Evolutionary conservation across 64 coral and sea anemone genomes (phyloP), one percentile per base, ranked within the genome.

Genomic region (Cladopsammia gracilis): DNA sequence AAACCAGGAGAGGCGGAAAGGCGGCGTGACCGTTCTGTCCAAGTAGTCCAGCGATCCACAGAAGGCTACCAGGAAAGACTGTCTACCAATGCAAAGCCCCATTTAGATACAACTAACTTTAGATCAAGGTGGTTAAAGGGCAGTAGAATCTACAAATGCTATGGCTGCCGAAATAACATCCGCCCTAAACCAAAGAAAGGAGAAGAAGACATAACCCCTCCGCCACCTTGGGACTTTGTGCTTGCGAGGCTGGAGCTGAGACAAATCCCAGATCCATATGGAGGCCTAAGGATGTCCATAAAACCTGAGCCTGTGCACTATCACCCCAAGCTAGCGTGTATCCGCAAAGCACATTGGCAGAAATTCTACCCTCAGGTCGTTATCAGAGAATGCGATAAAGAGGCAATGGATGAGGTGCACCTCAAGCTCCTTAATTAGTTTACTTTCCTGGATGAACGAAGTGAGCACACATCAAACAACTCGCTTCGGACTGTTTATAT

Each of bases 221-320:
- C 77, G 44, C 77, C 77, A 58, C 77, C 77, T 12, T 80, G 77
- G 77, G 77, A 58, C 50, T 80, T 80, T 53, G 77, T 80, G 22
- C 77, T 80, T n/a, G 18, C 49, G 45, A 26, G 77, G 13, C 77
- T 80, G 44, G 48, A 80, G 50, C 77, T 80, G 22, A 47, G 77
- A 80, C 77, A 66, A 66, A 65, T 65, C 22, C 62, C 62, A 18
- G 62, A 66, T n/a, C 62, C 14, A 66, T 20, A 66, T 66, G 62
- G 62, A 66, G 62, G 62, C 14, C 22, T 66, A n/a, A 66, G 62
- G 22, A 66, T 66, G 62, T 66, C 62, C 18, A 66, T n/a, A 66
- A 66, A 66, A n/a, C 62, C 62, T 5, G 62, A 66, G 22, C 62
- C 62, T 20, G 0, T 66, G 22, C 62, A 66, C 62, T 66, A 66